Evolutionary conservation across 2,797 vertebrate genomes (phyloP).

Genomic region (Melanotaenia trifasciata): DNA sequence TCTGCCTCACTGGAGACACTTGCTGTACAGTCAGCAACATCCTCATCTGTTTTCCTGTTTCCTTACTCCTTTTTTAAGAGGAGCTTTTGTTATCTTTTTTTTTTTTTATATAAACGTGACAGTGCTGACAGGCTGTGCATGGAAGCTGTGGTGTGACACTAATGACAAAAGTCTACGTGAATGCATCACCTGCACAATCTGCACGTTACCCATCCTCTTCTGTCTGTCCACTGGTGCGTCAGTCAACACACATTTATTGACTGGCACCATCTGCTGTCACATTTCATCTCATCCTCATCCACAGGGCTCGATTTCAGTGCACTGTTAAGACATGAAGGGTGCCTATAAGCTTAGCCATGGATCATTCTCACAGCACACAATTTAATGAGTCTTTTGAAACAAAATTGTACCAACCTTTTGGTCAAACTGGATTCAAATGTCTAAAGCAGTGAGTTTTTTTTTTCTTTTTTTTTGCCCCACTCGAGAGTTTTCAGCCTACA

Average conservation of each 20-base stretch:
- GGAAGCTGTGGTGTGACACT: constrained; percentile 89
- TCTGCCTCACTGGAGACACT: constrained; percentile 71
- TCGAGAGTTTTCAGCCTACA: constrained; percentile 54
- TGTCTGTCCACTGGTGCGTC: constrained; percentile 58
- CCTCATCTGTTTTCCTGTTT: constrained; percentile 46
- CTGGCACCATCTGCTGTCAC: constrained; percentile 51
- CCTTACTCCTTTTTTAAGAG: constrained; percentile 59
- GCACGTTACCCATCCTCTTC: constrained; percentile 48
- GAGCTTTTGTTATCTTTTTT: constrained; percentile 51
- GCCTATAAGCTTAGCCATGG: constrained; percentile 19
- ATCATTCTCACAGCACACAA: constrained; percentile 33
- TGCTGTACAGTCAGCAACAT: constrained; percentile 65
- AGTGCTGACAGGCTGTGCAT: constrained; percentile 91
- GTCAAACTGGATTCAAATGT: constrained; percentile 53
- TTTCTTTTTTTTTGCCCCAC: constrained; percentile 12
- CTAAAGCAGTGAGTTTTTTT: constrained; percentile 3
- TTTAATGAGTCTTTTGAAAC: constrained; percentile 44
- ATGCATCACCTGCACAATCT: constrained; percentile 86
- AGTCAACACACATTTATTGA: constrained; percentile 78
- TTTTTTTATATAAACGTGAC: constrained; percentile 52
- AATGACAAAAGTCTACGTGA: constrained; percentile 90
- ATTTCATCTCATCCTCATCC: constrained; percentile 83
- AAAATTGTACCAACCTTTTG: constrained; percentile 31
- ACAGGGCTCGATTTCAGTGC: constrained; percentile 97
- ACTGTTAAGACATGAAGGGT: constrained; percentile 38